Evolutionary conservation across 2,888 invertebrate genomes (phyloP), one percentile per base, ranked within the genome.

Genomic region (Noctua comes): DNA sequence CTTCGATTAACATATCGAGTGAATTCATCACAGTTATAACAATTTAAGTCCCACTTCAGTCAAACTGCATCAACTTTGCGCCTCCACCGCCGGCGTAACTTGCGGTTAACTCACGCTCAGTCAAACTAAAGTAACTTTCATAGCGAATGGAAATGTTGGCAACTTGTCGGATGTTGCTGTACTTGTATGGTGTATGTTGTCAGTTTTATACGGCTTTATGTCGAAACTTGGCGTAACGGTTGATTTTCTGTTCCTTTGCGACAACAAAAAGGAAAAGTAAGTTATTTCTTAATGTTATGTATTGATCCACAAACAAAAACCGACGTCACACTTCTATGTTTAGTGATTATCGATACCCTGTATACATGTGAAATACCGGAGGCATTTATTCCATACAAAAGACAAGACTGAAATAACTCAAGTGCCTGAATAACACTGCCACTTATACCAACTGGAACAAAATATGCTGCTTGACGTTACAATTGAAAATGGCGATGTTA

Each of bases 111-210:
- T 72, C 62, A 36, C 18, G 48, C 79, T 83, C 54, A 4, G 59
- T 84, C 54, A 36, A 78, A 83, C 74, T 46, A 4, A 57, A 79
- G 27, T 43, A 76, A 85, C 85, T 81, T 80, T 40, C n/a, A 72
- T 54, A 71, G 64, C 71, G 51, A 72, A 84, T 83, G 85, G 81
- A 83, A 80, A 76, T 72, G 68, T 54, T 76, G 46, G 16, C 40
- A 62, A 84, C 71, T 80, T 76, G 72, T 80, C 81, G 64, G 85
- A 68, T 84, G 80, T 72, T 59, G 59, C 51, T 66, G 31, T 43
- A 3, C 31, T 36, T 40, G 40, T 43, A 40, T 36, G 16, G 46
- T 46, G 62, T 40, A 24, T 74, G 80, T 43, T 59, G 70, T 57
- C 76, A 71, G 64, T 68, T 80, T 71, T 84, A 68, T 76, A 64